phyloP scores from a whole-genome alignment of 2,888 invertebrate species.

The Macaria notata region DNA sequence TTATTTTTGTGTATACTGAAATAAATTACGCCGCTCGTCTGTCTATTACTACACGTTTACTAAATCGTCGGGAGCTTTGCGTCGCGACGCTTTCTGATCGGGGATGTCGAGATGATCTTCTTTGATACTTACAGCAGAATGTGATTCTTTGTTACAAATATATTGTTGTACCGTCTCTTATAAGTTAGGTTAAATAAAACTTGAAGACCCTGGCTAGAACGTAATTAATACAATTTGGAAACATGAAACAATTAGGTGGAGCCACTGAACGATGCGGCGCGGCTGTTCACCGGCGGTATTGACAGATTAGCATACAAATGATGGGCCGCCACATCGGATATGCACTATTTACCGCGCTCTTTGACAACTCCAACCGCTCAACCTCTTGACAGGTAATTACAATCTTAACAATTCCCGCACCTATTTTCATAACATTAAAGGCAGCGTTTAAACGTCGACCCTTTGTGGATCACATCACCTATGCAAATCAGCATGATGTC shows the following conservation, averaged over 20 bases:
- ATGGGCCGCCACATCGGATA: constrained; percentile 21
- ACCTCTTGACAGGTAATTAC: constrained; percentile 23
- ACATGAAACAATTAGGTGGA: neutral
- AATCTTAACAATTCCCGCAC: constrained; percentile 31
- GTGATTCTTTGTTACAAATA: no score
- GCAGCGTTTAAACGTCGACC: constrained; percentile 30
- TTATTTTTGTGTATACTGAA: constrained; percentile 30
- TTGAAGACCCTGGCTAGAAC: no score
- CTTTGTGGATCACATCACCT: constrained; percentile 53
- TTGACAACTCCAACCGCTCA: constrained; percentile 17
- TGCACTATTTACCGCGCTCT: constrained; percentile 25
- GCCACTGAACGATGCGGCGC: neutral
- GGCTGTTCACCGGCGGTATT: constrained; percentile 8
- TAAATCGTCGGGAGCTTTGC: constrained; percentile 1
- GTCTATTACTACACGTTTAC: constrained; percentile 6
- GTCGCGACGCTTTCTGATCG: neutral
- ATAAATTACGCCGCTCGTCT: constrained; percentile 16
- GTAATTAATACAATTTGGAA: neutral
- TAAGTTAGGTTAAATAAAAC: no score
- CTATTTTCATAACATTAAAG: constrained; percentile 35
- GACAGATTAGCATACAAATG: constrained; percentile 24
- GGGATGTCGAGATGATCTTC: neutral
- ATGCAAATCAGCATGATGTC: constrained; percentile 69
- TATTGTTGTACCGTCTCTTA: no score
- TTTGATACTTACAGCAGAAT: no score